Base-by-base conservation (phyloP, 2,797 vertebrate genomes). In the Rallus crepitans region DNA sequence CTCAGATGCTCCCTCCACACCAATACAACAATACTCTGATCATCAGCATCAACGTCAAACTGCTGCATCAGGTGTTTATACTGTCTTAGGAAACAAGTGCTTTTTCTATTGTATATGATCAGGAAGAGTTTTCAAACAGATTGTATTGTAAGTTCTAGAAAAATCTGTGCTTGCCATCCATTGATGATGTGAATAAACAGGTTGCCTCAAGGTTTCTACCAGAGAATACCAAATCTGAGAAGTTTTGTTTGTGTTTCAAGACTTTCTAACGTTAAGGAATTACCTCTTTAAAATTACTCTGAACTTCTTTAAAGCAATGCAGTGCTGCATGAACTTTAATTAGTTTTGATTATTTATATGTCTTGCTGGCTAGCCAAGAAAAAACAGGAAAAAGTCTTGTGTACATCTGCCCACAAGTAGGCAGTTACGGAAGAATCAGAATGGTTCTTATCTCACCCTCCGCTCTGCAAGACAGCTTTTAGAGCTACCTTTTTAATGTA, bases 221-320 rank as follows among this genome's bases (percentile, higher is more conserved):
- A 82, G 53, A 61, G 28, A 93, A 84, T 28, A 72, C 28, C 42
- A 52, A 57, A 71, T 35, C 47, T 23, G 52, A 25, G 73, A 75
- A 12, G 19, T 35, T 71, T 82, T 14, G 40, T 31, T 87, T 63
- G 24, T 23, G n/a, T 79, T 93, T 76, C 59, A 79, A 64, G 71
- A 87, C 28, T 71, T 57, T 47, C 55, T 18, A 64, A 35, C 18
- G 24, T 35, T 18, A 70, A 73, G 14, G 39, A 87, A 78, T 70
- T 50, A 81, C 24, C 65, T 91, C n/a, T 75, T 91, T 60, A 52
- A 77, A 94, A 87, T 39, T 1, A 81, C 21, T 47, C 27, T 45
- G 42, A 68, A 91, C 33, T 81, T 52, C 40, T 11, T 82, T 63
- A 59, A 81, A 90, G 28, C 8, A 50, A 78, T 47, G 19, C 12